Evolutionary conservation across 2,888 invertebrate genomes (phyloP).

Genomic region (Lottia gigantea): DNA sequence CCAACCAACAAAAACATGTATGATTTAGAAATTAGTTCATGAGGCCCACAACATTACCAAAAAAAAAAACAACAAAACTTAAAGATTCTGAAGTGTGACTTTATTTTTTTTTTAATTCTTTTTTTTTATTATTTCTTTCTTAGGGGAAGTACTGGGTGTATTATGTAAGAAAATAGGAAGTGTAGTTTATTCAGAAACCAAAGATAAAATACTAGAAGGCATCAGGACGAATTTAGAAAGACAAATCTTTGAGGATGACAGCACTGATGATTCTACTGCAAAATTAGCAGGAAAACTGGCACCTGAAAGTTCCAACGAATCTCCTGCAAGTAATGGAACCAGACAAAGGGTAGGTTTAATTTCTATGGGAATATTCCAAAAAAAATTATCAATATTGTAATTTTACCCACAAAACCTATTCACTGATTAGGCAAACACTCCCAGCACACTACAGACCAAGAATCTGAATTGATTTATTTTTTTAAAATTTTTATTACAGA

Average conservation of each 20-base stretch:
- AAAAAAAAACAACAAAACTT: too few species aligned
- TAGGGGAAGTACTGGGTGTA: constrained; percentile 69
- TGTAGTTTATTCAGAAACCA: constrained; percentile 63
- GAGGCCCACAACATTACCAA: too few species aligned
- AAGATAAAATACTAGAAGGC: constrained; percentile 65
- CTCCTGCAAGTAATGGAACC: not conserved
- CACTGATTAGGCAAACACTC: too few species aligned
- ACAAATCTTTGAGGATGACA: constrained; percentile 46
- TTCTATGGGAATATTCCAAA: too few species aligned
- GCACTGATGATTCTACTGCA: constrained; percentile 21
- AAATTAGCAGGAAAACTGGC: constrained; percentile 2
- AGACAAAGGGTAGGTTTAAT: not conserved
- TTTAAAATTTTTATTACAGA: constrained; percentile 53
- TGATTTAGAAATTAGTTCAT: too few species aligned
- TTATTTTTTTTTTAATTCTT: too few species aligned
- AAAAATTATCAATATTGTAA: too few species aligned
- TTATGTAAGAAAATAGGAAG: constrained; percentile 67
- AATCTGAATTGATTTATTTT: not conserved
- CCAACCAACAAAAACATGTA: too few species aligned
- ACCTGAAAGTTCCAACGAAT: too few species aligned
- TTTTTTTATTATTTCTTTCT: not conserved
- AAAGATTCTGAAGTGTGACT: too few species aligned
- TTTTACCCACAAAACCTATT: too few species aligned
- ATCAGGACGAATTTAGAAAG: constrained; percentile 68
- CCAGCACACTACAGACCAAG: too few species aligned